Evolutionary conservation across 2,888 invertebrate genomes (phyloP).

Genomic region (Noctua fimbriata): DNA sequence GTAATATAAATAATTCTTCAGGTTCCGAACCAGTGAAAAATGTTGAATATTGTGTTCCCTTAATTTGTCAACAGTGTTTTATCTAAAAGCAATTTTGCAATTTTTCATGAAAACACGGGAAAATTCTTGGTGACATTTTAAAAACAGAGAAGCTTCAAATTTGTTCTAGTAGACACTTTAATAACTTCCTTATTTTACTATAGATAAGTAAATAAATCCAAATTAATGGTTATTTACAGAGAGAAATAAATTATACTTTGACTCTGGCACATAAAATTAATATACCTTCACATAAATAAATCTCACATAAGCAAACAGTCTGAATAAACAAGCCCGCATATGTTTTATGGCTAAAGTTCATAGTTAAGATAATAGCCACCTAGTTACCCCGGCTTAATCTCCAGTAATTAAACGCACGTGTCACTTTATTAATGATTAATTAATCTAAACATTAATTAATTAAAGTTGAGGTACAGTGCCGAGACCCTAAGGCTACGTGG

Average conservation of each 20-base stretch:
- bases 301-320: slow-evolving; percentile 33
- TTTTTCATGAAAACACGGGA: background rate
- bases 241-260: slow-evolving; percentile 4
- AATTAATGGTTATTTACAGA: background rate
- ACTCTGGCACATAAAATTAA: background rate
- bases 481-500: slow-evolving; percentile 34
- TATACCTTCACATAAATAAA: slow-evolving; percentile 34
- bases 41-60: background rate
- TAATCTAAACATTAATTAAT: slow-evolving; percentile 62
- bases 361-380: slow-evolving; percentile 73
- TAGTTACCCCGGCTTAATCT: slow-evolving; percentile 72
- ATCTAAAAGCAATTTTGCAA: background rate
- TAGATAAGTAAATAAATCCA: background rate
- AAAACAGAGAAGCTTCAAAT: background rate
- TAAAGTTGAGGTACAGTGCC: slow-evolving; percentile 18
- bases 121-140: background rate
- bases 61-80: background rate
- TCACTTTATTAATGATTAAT: slow-evolving; percentile 70
- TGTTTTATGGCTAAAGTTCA: slow-evolving; percentile 68
- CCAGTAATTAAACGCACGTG: slow-evolving; percentile 81
- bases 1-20: background rate
- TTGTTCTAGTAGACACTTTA: too few relatives aligned
- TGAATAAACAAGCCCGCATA: slow-evolving; percentile 76
- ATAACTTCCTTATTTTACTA: background rate
- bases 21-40: background rate